Evolutionary conservation across 2,888 invertebrate species (phyloP).

Genomic region (Pogonocherus hispidulus): DNA sequence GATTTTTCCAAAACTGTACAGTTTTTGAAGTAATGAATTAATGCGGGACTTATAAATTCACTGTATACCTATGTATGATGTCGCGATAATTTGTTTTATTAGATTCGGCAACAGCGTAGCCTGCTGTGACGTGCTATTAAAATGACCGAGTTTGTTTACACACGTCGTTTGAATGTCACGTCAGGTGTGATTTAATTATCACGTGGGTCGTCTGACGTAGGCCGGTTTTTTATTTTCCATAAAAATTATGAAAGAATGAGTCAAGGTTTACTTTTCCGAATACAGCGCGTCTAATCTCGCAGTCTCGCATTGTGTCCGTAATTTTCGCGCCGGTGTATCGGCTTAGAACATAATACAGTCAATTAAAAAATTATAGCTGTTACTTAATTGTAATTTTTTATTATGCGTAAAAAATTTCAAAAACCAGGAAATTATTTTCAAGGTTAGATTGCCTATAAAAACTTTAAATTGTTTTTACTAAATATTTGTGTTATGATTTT

Average conservation of each 20-base stretch:
- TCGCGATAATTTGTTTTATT: background rate
- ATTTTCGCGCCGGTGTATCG: slow-evolving; percentile 13
- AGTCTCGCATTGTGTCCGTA: background rate
- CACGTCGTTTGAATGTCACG: slow-evolving; percentile 24
- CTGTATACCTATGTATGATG: background rate
- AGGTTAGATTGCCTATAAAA: too few relatives aligned
- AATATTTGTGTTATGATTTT: too few relatives aligned
- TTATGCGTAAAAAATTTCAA: too few relatives aligned
- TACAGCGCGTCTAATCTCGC: background rate
- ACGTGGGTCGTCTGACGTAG: slow-evolving; percentile 33
- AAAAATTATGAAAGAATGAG: slow-evolving; percentile 33
- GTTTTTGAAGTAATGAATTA: too few relatives aligned
- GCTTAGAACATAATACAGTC: background rate
- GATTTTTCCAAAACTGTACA: too few relatives aligned
- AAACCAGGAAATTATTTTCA: too few relatives aligned
- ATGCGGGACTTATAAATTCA: background rate
- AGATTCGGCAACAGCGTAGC: background rate
- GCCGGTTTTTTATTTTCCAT: slow-evolving; percentile 34
- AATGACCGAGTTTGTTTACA: slow-evolving; percentile 8
- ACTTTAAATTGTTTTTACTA: too few relatives aligned
- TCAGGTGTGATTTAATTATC: slow-evolving; percentile 31
- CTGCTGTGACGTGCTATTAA: background rate
- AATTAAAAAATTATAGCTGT: background rate
- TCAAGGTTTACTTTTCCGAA: slow-evolving; percentile 28
- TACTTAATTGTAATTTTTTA: too few relatives aligned